Base-by-base conservation (phyloP, 2,113 vertebrate species). In the Ariopsis seemanni region DNA sequence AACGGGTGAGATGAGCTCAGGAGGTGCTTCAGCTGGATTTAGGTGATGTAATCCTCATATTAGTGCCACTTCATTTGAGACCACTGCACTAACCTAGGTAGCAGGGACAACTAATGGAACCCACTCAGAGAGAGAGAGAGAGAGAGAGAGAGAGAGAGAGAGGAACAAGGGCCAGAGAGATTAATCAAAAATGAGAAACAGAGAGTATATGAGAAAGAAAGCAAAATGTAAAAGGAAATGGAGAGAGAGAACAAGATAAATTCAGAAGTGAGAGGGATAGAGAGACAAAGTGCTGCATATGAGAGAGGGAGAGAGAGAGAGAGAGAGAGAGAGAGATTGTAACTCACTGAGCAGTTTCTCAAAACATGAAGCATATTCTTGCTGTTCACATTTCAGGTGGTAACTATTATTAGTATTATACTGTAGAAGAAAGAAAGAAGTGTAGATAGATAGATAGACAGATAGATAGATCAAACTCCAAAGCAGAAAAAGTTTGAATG, bases 61-160 rank as follows among this genome's bases (percentile, higher is more conserved):
- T 95, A 95, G 93, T 94, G 94, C 92, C 93, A 95, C 95, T 95
- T 95, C 93, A 95, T 94, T 95, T 94, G 92, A 94, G 94, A 91
- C 90, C 91, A 88, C 92, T 92, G 92, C 90, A 79, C 93, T 95
- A 95, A 95, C 95, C 94, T 93, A 94, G 94, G 93, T 96, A 94
- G 94, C 92, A 88, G 93, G 95, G 94, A 94, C 93, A 94, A 93
- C 94, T 94, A 95, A 95, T 95, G 93, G 94, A 94, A 94, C 94
- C 93, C 93, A 94, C 90, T 93, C 91, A 92, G 93, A 9, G 71
- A 20, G 72, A 25, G 2, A 5, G 8, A 5, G 42, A 25, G 42
- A 22, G 20, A 50, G 18, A 50, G 48, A 25, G 42, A 50, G 42
- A 22, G 42, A 50, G 7, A 48, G 34, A 92, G 93, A 9, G 71